Evolutionary conservation across 2,797 vertebrate genomes (phyloP), one percentile per base, ranked within the genome.

Genomic region (Gallirallus australis): DNA sequence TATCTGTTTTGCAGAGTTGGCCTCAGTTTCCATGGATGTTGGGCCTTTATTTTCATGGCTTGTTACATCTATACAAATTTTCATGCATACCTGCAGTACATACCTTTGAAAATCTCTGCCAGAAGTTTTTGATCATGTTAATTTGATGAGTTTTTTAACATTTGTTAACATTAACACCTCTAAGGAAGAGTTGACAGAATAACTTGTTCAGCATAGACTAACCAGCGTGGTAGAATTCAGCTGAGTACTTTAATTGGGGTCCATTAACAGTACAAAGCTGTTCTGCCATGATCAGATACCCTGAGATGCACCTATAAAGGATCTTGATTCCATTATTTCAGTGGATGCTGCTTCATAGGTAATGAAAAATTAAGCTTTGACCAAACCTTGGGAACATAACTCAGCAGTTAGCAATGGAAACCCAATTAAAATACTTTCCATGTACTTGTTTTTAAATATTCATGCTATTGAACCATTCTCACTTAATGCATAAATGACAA

Each of bases 401-500:
- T 95, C 91, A 80, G 82, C 92, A 90, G 89, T 91, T 96, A 96
- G 93, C 91, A 92, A 92, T 96, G 95, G 91, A 96, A 97, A 90
- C 92, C 59, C 92, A 97, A 93, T 95, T 97, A 83, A 94, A 95
- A 92, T 76, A 91, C 76, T 97, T 95, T 90, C 76, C 95, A 3
- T 96, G 82, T 90, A 93, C 78, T 98, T 95, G 72, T 93, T 97
- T 97, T 97, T 95, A 98, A 98, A 98, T 97, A 98, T 97, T 97
- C 96, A 96, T 96, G 64, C 64, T 96, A 96, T 97, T 95, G 95
- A 98, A 95, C 95, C 89, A 92, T 97, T 97, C 93, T 82, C 90
- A 96, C 91, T 97, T 97, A 98, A 97, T 93, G 96, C 91, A 98
- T 96, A 98, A 97, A 98, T 98, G 97, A 96, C 97, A 98, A 93